Evolutionary conservation across 2,797 vertebrate genomes (phyloP).

Genomic region (Chromobotia macracanthus): DNA sequence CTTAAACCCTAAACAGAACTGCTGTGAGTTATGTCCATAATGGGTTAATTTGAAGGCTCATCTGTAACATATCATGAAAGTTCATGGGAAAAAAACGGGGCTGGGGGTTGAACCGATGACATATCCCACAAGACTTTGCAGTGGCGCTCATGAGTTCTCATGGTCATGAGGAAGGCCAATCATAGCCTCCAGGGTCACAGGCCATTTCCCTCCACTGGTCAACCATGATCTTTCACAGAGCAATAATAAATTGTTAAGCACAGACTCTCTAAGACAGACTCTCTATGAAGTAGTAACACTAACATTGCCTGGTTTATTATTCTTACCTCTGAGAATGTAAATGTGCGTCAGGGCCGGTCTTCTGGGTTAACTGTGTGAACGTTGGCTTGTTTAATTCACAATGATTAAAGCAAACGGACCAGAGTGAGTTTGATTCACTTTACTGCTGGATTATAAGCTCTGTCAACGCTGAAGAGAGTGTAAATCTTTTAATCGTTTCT

Average conservation of each 20-base stretch:
- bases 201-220: slow-evolving; percentile 67
- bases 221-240: slow-evolving; percentile 63
- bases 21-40: background rate
- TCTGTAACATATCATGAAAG: slow-evolving; percentile 51
- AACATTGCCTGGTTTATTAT: slow-evolving; percentile 20
- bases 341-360: slow-evolving; percentile 16
- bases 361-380: slow-evolving; percentile 41
- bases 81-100: slow-evolving; percentile 75
- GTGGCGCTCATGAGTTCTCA: slow-evolving; percentile 67
- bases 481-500: background rate
- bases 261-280: slow-evolving; percentile 64
- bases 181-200: slow-evolving; percentile 68
- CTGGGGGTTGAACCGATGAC: slow-evolving; percentile 59
- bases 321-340: slow-evolving; percentile 35
- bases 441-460: background rate
- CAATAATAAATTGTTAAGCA: slow-evolving; percentile 58
- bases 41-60: slow-evolving; percentile 20
- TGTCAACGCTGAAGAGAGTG: background rate
- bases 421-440: slow-evolving; percentile 14
- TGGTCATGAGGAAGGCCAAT: slow-evolving; percentile 61
- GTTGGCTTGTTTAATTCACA: slow-evolving; percentile 26
- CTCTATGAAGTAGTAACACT: slow-evolving; percentile 21
- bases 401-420: background rate
- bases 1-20: background rate
- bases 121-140: slow-evolving; percentile 69